Conservation (phyloP, 2,113 vertebrate species). For the Colius striatus region DNA sequence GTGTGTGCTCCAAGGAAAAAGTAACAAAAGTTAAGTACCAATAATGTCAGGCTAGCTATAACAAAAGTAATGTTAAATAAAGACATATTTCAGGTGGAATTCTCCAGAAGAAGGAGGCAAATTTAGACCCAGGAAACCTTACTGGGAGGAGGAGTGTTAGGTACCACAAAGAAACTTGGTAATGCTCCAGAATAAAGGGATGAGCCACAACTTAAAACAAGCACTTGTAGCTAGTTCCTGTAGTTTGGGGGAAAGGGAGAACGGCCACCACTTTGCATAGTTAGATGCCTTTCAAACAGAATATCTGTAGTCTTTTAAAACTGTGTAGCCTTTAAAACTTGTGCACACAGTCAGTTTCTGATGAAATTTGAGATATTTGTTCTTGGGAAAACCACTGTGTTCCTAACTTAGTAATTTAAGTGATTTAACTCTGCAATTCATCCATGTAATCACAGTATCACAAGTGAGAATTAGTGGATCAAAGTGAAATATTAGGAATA, state of each 20-base stretch:
- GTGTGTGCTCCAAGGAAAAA: background rate
- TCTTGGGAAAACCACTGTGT: background rate
- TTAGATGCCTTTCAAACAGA: background rate
- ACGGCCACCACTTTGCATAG: background rate
- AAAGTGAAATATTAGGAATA: slow-evolving; percentile 41
- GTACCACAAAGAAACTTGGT: background rate
- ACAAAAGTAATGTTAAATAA: background rate
- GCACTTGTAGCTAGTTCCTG: background rate
- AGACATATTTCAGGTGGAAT: background rate
- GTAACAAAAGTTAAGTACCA: background rate
- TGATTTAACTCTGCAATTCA: slow-evolving; percentile 31
- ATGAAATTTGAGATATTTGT: slow-evolving; percentile 53
- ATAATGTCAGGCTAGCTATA: background rate
- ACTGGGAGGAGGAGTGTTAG: background rate
- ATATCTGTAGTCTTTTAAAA: slow-evolving; percentile 47
- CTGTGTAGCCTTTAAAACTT: background rate
- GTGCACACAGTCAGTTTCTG: background rate
- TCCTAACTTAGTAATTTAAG: slow-evolving; percentile 53
- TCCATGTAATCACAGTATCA: slow-evolving; percentile 60
- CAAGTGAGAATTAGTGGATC: slow-evolving; percentile 59
- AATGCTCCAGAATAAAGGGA: background rate
- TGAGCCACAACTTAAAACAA: background rate
- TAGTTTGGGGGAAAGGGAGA: background rate
- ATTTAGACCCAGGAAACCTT: background rate
- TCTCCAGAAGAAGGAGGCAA: background rate